Percentiles rank a stretch among this genome's conserved stretches.
Conservation (phyloP, 2,888 invertebrate species). For the Bimastos eiseni region DNA sequence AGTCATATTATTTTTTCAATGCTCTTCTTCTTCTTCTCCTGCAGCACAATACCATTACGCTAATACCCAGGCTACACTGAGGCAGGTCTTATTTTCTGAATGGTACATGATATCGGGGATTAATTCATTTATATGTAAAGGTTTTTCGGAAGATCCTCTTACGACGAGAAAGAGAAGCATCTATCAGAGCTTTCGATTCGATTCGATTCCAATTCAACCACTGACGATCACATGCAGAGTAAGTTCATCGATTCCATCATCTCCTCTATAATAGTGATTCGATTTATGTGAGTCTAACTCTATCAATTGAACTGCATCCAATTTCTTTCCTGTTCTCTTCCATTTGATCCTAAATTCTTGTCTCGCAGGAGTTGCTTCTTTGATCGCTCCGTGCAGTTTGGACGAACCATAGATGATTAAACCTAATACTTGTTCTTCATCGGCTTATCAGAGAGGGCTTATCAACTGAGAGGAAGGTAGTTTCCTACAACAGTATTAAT, state of each 20-base stretch:
- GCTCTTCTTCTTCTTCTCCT: not conserved
- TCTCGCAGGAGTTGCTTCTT: no score
- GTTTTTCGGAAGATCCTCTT: not conserved
- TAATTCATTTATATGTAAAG: not conserved
- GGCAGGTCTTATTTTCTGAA: not conserved
- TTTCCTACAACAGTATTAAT: no score
- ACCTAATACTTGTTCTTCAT: no score
- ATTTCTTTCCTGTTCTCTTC: not conserved
- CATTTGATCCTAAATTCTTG: no score
- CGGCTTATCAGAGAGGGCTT: no score
- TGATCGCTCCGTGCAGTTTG: no score
- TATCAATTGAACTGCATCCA: not conserved
- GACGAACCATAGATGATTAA: no score
- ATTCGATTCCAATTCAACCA: conserved; percentile 4
- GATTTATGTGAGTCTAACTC: not conserved
- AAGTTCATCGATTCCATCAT: not conserved
- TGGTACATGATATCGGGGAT: not conserved
- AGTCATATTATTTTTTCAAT: not conserved
- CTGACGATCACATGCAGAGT: not conserved
- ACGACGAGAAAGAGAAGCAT: not conserved
- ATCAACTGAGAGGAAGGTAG: no score
- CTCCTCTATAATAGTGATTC: not conserved
- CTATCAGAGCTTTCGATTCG: not conserved
- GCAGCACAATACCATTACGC: not conserved
- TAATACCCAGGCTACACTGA: no score